phyloP scores from a whole-genome alignment of 2,113 vertebrate genomes.

The Lamprologus speciosus region DNA sequence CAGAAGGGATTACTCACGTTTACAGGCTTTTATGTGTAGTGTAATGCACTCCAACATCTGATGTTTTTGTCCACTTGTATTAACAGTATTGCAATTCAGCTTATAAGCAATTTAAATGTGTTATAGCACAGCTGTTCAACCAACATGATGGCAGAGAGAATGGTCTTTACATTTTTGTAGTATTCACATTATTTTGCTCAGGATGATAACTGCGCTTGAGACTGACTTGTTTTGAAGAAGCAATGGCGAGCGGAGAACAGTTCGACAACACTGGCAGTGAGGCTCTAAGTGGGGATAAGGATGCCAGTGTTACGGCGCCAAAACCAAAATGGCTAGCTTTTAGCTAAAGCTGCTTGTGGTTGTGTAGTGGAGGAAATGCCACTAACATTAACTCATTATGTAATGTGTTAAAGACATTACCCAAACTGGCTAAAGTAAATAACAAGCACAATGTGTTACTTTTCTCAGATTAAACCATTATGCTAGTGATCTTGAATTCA shows the following conservation, averaged over 20 bases:
- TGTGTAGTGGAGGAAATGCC: neutral
- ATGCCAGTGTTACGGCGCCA: neutral
- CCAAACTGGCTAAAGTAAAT: neutral
- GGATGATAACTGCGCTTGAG: neutral
- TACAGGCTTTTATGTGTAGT: neutral
- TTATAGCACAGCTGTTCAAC: neutral
- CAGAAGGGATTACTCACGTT: neutral
- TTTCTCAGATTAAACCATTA: neutral
- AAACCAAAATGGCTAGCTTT: neutral
- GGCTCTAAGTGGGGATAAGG: neutral
- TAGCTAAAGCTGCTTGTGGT: neutral
- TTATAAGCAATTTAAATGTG: neutral
- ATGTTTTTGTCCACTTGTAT: neutral
- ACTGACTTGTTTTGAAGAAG: neutral
- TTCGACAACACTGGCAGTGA: neutral
- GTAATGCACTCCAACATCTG: neutral
- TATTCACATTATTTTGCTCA: neutral
- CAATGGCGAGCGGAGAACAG: neutral
- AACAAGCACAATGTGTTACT: neutral
- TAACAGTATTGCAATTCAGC: neutral
- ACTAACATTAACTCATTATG: neutral
- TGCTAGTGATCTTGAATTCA: neutral
- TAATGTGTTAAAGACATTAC: neutral
- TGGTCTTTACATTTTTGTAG: neutral
- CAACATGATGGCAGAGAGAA: neutral